These are phyloP conservation scores for Hepsetus odoe DNA, from an alignment of 2,113 vertebrate genomes.

Conservation along the genomic window DNA sequence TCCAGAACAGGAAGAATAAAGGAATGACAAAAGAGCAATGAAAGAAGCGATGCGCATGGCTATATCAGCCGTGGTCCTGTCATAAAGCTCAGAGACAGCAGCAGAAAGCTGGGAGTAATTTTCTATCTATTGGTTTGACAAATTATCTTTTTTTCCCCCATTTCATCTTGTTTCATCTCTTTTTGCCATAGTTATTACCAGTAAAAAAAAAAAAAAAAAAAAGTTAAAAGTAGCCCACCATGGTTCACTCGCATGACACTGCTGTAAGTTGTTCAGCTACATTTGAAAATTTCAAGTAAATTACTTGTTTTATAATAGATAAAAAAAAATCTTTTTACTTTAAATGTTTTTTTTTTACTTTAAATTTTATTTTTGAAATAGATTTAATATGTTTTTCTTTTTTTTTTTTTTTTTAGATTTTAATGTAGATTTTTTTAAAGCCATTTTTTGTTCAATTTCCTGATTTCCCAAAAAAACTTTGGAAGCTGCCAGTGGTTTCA, in stretches of 20 bases:
- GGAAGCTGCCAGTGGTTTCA: conserved; percentile 4
- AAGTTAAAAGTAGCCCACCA: not conserved
- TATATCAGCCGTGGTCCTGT: not conserved
- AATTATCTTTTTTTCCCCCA: not conserved
- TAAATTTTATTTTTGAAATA: no score
- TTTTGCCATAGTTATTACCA: not conserved
- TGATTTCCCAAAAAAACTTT: not conserved
- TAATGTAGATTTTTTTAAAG: no score
- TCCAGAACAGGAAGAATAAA: conserved; percentile 11
- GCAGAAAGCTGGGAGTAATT: not conserved
- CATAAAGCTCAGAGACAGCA: not conserved
- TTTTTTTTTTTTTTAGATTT: no score
- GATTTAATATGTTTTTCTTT: no score
- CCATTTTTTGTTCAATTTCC: no score
- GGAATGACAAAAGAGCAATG: conserved; percentile 11
- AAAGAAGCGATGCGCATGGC: not conserved
- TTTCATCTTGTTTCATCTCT: not conserved
- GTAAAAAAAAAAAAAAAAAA: not conserved
- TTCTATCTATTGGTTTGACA: conserved; percentile 5
- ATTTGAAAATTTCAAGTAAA: no score
- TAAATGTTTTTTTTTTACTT: no score
- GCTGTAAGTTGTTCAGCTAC: not conserved
- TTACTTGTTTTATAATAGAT: no score
- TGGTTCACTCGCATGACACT: not conserved
- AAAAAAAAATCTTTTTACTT: no score